These are phyloP conservation scores for Plecturocebus donacophilus DNA, from an alignment of 2,113 vertebrate species.

Conservation along the genomic window DNA sequence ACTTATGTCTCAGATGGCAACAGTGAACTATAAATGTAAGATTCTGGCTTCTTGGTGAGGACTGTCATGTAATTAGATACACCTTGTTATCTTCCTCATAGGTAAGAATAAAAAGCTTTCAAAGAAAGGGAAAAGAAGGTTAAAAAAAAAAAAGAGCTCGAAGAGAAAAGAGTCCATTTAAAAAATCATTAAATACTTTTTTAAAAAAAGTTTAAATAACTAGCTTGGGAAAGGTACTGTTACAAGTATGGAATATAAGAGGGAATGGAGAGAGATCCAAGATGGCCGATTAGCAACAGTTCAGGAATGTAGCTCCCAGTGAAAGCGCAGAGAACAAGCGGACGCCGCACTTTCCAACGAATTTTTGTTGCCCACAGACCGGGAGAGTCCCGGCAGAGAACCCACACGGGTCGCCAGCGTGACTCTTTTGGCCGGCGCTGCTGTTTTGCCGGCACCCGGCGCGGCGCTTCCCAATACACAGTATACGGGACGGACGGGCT, in stretches of 20 bases:
- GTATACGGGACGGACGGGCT: too few species aligned
- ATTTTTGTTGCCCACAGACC: too few species aligned
- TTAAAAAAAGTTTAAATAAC: not conserved
- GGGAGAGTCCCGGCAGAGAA: too few species aligned
- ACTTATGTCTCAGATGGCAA: not conserved
- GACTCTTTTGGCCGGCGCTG: too few species aligned
- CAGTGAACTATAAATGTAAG: not conserved
- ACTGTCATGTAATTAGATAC: not conserved
- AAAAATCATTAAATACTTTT: not conserved
- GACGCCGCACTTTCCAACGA: too few species aligned
- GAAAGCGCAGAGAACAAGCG: too few species aligned
- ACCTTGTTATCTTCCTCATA: not conserved
- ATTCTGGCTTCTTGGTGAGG: not conserved
- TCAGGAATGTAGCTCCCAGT: too few species aligned
- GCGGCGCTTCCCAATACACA: too few species aligned
- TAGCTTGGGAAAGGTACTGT: not conserved
- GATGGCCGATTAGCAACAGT: too few species aligned
- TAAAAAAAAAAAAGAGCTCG: not conserved
- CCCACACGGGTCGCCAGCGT: too few species aligned
- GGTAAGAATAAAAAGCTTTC: not conserved
- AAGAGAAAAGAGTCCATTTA: not conserved
- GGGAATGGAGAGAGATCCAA: too few species aligned
- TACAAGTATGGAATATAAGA: not conserved
- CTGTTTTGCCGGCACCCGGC: too few species aligned
- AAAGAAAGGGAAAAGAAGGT: not conserved